Evolutionary conservation across 2,797 vertebrate species (phyloP), one percentile per base, ranked within the genome.

Genomic region (Ctenochaetus hawaiiensis): DNA sequence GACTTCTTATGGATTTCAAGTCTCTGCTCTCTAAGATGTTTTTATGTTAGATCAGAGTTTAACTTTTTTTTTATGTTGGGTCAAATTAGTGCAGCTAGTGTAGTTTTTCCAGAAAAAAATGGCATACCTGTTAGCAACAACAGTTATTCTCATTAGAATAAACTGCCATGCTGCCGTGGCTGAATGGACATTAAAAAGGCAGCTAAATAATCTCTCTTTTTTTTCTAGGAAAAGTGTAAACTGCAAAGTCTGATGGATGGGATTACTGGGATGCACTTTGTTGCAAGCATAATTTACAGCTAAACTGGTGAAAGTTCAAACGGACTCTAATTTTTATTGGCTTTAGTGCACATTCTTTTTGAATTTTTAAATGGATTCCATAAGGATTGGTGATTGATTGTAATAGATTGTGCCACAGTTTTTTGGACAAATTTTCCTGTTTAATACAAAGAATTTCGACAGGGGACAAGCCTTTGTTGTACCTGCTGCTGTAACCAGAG

Each of bases 401-500:
- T 47, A 59, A 61, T 53, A 8, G 4, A 43, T 39, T 61, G 22
- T 47, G 34, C 54, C 47, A 76, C 56, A 62, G 74, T 68, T 72
- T 18, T 57, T 23, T 43, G 16, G 14, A 44, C 34, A 30, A 43
- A 26, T 65, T 30, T 62, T 23, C 51, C 67, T 70, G 14, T 43
- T 45, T 4, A 14, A 75, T 43, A 41, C 68, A 45, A 78, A 53
- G 65, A 52, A 51, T 34, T 37, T 44, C 6, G 22, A 53, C 67
- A 5, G 39, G 49, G 60, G 53, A 80, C 62, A 69, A 77, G 79
- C 80, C 84, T 80, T 78, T 93, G 91, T 90, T 88, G 83, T 83
- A 81, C 79, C 78, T 86, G 78, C 84, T 67, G 41, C 63, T 82
- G 96, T 95, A 97, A 97, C 94, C 12, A 45, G 95, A 97, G 95